Conservation (phyloP, 2,113 vertebrate species). For the Calypte anna region DNA sequence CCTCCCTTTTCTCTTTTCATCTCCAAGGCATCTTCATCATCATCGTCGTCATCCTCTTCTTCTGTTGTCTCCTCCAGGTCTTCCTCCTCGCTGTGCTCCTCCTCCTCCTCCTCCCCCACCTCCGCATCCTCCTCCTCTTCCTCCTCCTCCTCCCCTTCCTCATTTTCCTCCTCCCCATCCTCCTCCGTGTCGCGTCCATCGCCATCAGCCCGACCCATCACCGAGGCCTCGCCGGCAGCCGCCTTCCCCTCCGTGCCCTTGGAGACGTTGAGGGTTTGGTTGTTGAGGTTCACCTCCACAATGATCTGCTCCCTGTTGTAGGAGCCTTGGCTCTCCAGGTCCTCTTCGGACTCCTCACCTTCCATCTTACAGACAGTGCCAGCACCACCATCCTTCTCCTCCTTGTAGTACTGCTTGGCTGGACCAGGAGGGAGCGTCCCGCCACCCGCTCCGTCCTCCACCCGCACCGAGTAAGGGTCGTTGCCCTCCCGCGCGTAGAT, state of each 20-base stretch:
- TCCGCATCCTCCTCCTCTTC: conserved; percentile 73
- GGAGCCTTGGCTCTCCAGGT: conserved; percentile 76
- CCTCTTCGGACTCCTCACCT: conserved; percentile 76
- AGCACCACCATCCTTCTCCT: conserved; percentile 77
- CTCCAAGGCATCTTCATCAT: conserved; percentile 63
- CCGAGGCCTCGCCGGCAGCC: conserved; percentile 28
- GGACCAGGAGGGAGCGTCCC: conserved; percentile 55
- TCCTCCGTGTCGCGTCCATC: conserved; percentile 53
- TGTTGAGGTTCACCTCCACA: conserved; percentile 97
- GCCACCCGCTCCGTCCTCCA: conserved; percentile 79
- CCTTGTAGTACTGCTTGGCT: conserved; percentile 86
- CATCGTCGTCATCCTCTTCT: conserved; percentile 79
- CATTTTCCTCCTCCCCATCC: conserved; percentile 70
- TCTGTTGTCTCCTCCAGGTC: conserved; percentile 76
- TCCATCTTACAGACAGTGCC: conserved; percentile 83
- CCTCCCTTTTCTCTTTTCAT: conserved; percentile 70
- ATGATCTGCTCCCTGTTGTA: conserved; percentile 94
- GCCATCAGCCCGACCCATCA: conserved; percentile 48
- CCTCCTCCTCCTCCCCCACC: conserved; percentile 76
- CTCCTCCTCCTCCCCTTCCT: conserved; percentile 70
- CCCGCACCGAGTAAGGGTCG: conserved; percentile 85
- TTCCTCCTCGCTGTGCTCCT: conserved; percentile 80
- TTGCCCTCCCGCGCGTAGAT: conserved; percentile 88
- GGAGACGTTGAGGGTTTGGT: conserved; percentile 95
- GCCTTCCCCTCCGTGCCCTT: conserved; percentile 88